A percentile compares a stretch with the other conserved stretches of the same genome.
These are phyloP conservation scores for Hoplias malabaricus DNA, from an alignment of 2,113 vertebrate species.

Conservation along the genomic window DNA sequence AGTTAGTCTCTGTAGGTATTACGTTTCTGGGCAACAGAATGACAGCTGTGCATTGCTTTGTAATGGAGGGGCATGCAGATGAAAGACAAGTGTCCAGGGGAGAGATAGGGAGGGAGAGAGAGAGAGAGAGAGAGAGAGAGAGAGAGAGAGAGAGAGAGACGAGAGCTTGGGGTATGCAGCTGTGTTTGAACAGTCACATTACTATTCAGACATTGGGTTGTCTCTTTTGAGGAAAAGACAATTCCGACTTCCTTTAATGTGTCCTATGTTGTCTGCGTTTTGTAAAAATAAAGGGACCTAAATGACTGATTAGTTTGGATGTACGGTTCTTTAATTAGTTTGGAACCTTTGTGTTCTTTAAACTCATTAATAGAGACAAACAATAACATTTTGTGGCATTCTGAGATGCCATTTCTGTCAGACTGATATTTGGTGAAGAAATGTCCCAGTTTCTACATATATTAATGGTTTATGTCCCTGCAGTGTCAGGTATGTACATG, in stretches of 20 bases:
- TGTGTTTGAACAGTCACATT: slow-evolving; percentile 72
- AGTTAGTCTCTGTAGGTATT: slow-evolving; percentile 67
- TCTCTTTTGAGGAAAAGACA: background rate
- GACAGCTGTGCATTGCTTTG: slow-evolving; percentile 76
- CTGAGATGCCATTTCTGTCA: too few species aligned
- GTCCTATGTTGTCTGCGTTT: background rate
- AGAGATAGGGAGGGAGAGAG: slow-evolving; percentile 17
- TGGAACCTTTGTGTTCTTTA: background rate
- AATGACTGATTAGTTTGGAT: too few species aligned
- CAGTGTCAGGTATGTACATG: too few species aligned
- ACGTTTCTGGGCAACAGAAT: slow-evolving; percentile 74
- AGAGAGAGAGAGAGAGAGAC: slow-evolving; percentile 15
- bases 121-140: slow-evolving; percentile 20
- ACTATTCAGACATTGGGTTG: slow-evolving; percentile 28
- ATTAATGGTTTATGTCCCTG: too few species aligned
- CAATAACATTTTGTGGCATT: too few species aligned
- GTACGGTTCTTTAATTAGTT: background rate
- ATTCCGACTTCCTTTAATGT: background rate
- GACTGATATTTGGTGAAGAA: too few species aligned
- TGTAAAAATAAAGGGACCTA: background rate
- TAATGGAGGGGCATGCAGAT: slow-evolving; percentile 55
- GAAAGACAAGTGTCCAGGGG: slow-evolving; percentile 60
- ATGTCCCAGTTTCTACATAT: too few species aligned
- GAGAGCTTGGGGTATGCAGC: slow-evolving; percentile 52
- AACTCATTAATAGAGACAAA: too few species aligned